Conservation (phyloP, 2,888 invertebrate genomes). For the Sialis lutaria region DNA sequence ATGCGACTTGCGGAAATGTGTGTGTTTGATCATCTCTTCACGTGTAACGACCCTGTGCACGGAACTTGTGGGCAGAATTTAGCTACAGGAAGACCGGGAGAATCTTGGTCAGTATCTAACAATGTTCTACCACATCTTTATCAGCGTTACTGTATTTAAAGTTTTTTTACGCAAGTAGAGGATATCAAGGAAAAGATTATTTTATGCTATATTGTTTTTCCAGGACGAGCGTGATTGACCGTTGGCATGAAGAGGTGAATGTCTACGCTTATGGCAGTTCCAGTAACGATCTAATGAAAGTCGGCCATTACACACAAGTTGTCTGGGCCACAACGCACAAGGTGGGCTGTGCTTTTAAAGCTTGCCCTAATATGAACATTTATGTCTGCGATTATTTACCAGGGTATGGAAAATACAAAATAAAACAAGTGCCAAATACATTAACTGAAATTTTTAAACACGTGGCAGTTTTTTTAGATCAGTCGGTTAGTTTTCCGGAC, state of each 20-base stretch:
- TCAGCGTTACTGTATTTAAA: no score
- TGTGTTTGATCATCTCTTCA: slow-evolving; percentile 1
- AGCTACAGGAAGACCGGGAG: no score
- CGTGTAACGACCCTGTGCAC: no score
- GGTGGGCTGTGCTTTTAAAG: slow-evolving; percentile 58
- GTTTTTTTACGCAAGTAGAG: no score
- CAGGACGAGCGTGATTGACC: slow-evolving; percentile 64
- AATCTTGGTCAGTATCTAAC: no score
- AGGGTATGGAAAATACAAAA: slow-evolving; percentile 38
- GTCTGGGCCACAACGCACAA: slow-evolving; percentile 65
- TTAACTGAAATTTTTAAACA: no score
- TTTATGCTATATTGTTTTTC: slow-evolving; percentile 12
- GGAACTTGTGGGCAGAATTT: no score
- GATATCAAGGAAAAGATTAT: no score
- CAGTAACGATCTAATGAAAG: slow-evolving; percentile 37
- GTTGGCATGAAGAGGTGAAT: slow-evolving; percentile 59
- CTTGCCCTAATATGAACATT: slow-evolving; percentile 35
- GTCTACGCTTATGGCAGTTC: slow-evolving; percentile 53
- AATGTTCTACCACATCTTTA: no score
- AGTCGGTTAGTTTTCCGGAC: no score
- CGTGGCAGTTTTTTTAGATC: no score
- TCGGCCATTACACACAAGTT: slow-evolving; percentile 72
- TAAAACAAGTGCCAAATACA: background rate
- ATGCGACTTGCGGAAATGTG: slow-evolving; percentile 60
- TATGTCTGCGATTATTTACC: slow-evolving; percentile 78